Conservation (phyloP, 2,797 vertebrate genomes). For the Manis crassicaudata region DNA sequence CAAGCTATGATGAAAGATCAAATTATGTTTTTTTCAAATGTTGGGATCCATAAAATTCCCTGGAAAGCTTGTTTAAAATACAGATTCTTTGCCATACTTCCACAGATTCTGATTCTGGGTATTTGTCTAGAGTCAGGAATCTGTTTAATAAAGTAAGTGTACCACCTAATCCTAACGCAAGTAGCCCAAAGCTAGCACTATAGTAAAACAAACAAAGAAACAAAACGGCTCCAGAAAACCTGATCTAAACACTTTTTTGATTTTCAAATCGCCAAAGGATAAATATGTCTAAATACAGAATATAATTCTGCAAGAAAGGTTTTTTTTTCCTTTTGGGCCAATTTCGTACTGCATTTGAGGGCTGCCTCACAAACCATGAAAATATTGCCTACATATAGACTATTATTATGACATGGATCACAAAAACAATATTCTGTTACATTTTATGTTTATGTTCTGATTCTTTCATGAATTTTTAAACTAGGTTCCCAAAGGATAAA, state of each 20-base stretch:
- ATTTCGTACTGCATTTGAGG: not conserved
- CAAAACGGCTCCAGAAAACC: not conserved
- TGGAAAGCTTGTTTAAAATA: not conserved
- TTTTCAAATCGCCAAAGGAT: not conserved
- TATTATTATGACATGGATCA: not conserved
- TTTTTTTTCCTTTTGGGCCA: not conserved
- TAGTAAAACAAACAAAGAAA: not conserved
- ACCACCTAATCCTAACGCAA: not conserved
- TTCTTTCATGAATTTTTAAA: not conserved
- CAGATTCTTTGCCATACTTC: not conserved
- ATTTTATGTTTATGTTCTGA: not conserved
- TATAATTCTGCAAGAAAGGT: not conserved
- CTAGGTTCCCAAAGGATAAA: not conserved
- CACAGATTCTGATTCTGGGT: not conserved
- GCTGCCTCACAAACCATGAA: not conserved
- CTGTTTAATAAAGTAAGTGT: not conserved
- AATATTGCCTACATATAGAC: not conserved
- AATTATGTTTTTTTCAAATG: not conserved
- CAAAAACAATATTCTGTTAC: not conserved
- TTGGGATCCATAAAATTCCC: not conserved
- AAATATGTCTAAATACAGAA: not conserved
- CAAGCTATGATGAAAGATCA: not conserved
- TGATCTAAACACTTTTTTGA: not conserved
- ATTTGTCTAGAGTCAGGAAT: not conserved
- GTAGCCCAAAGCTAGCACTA: not conserved